Conservation (phyloP, 2,888 invertebrate genomes). For the Embidobia sp. region DNA sequence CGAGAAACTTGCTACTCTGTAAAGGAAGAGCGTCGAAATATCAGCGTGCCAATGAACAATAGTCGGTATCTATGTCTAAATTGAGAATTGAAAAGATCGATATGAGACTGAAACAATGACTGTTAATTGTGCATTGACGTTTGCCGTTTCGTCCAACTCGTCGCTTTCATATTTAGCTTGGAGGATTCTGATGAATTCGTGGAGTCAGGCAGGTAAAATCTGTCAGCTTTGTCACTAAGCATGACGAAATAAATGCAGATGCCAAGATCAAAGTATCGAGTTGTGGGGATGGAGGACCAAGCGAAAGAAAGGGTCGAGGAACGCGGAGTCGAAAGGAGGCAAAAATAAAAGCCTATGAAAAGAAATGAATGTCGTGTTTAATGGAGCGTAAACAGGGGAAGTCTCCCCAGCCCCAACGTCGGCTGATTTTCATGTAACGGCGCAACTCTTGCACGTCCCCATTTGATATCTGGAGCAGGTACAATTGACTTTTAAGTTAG, state of each 20-base stretch:
- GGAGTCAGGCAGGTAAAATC: slow-evolving; percentile 42
- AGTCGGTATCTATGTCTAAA: slow-evolving; percentile 3
- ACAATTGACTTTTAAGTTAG: slow-evolving; percentile 76
- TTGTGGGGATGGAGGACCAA: slow-evolving; percentile 29
- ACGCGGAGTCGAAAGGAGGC: slow-evolving; percentile 21
- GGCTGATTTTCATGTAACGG: slow-evolving; percentile 51
- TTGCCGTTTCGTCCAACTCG: slow-evolving; percentile 1
- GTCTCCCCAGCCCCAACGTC: slow-evolving; percentile 27
- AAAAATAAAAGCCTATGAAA: slow-evolving; percentile 68
- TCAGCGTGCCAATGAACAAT: slow-evolving; percentile 24
- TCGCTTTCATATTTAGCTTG: slow-evolving; percentile 36
- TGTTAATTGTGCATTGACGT: slow-evolving; percentile 54
- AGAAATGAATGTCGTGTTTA: slow-evolving; percentile 79
- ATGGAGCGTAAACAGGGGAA: slow-evolving; percentile 78
- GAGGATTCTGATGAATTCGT: too few species aligned
- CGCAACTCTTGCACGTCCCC: slow-evolving; percentile 31
- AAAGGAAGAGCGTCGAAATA: slow-evolving; percentile 4
- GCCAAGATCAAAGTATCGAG: slow-evolving; percentile 45
- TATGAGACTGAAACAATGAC: slow-evolving; percentile 44
- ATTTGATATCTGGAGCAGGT: slow-evolving; percentile 73
- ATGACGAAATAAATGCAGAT: slow-evolving; percentile 65
- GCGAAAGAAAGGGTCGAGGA: slow-evolving; percentile 29
- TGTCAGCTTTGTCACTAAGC: slow-evolving; percentile 46
- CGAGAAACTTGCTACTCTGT: slow-evolving; percentile 35
- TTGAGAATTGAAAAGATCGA: not conserved